phyloP scores from a whole-genome alignment of 2,113 vertebrate species.

The Dinomys branickii region DNA sequence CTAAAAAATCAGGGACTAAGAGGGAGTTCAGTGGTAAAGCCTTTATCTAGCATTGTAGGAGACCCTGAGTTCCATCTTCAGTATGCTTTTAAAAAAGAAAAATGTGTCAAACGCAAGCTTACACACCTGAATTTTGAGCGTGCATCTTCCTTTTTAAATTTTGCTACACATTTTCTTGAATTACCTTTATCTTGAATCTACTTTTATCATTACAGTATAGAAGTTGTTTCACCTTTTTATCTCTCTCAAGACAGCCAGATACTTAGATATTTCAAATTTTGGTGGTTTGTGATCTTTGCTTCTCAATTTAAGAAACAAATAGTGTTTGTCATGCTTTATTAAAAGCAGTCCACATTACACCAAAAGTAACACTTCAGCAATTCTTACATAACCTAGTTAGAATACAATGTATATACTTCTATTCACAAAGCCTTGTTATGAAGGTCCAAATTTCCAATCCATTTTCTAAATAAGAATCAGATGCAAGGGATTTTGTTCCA shows the following conservation, averaged over 20 bases:
- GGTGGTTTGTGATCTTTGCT: conserved; percentile 27
- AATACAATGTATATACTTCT: not conserved
- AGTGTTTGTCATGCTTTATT: conserved; percentile 31
- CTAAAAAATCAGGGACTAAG: not conserved
- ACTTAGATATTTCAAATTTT: conserved; percentile 53
- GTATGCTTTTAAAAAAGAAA: not conserved
- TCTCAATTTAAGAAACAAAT: not conserved
- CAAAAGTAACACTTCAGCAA: conserved; percentile 10
- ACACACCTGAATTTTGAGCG: not conserved
- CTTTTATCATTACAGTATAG: conserved; percentile 9
- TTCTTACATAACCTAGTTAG: not conserved
- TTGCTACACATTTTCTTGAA: not conserved
- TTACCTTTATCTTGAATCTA: conserved; percentile 12
- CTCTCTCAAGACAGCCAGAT: conserved; percentile 9
- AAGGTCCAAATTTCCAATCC: not conserved
- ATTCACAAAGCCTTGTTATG: not conserved
- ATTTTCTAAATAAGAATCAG: conserved; percentile 35
- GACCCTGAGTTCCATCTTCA: not conserved
- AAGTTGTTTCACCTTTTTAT: conserved; percentile 10
- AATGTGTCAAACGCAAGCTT: conserved; percentile 15
- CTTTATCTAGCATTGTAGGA: not conserved
- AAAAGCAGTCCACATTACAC: conserved; percentile 39
- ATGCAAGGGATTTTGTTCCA: conserved; percentile 39
- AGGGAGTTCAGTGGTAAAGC: not conserved
- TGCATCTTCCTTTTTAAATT: conserved; percentile 29